Evolutionary conservation across 2,113 vertebrate species (phyloP).

Genomic region (Struthio camelus): DNA sequence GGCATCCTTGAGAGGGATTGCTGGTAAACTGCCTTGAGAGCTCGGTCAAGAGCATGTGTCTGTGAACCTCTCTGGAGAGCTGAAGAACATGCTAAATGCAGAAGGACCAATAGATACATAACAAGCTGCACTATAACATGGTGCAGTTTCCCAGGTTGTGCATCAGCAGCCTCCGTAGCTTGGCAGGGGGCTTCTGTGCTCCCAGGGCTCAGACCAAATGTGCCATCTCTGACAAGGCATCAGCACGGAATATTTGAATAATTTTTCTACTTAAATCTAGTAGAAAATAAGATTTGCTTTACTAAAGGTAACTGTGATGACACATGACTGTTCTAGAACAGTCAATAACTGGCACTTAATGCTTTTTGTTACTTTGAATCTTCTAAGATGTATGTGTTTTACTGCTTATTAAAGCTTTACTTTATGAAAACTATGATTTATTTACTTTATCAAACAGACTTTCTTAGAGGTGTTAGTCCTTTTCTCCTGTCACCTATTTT

Average conservation of each 20-base stretch:
- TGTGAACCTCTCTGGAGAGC: background rate
- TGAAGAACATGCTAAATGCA: background rate
- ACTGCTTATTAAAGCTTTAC: background rate
- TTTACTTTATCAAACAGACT: background rate
- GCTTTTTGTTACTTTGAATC: background rate
- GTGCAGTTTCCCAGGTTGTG: background rate
- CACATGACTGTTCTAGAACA: background rate
- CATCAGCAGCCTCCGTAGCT: background rate
- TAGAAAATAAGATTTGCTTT: background rate
- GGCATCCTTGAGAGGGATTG: background rate
- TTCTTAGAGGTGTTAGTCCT: background rate
- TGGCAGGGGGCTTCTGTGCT: background rate
- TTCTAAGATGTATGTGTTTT: background rate
- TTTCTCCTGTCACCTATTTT: background rate
- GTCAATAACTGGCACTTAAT: background rate
- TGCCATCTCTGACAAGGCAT: background rate
- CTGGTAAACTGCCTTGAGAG: background rate
- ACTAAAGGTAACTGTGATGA: background rate
- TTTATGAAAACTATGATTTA: background rate
- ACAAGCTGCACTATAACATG: background rate
- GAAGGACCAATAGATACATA: background rate
- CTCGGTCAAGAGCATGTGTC: background rate
- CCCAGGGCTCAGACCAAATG: fast-evolving
- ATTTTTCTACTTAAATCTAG: background rate
- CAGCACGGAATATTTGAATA: background rate